Base-by-base conservation (phyloP, 1,140 invertebrate genomes). In the Hycleus cichorii region DNA sequence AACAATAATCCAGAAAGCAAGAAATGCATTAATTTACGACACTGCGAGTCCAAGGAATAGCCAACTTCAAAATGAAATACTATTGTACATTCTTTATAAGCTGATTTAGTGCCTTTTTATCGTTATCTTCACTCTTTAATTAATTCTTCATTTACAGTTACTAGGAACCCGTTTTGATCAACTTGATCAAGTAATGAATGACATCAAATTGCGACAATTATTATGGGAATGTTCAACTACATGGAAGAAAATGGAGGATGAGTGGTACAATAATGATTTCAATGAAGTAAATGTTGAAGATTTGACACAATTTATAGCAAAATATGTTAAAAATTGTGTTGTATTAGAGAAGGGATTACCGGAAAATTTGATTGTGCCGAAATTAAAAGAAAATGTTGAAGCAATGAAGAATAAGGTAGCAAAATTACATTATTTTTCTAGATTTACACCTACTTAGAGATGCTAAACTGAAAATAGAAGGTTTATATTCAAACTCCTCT, bases 261-360 rank as follows among this genome's bases (percentile, higher is more conserved):
- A 80, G 44, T 88, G 88, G 88, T 83, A 82, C 32, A 74, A 75
- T 7, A 70, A 72, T 3, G 79, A 86, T 12, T 92, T 93, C 69
- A 77, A 83, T 44, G 80, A 76, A 0, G 70, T 93, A 1, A 79
- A 87, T 63, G 78, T 88, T 0, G 88, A 90, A 39, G 82, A 88
- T 2, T 81, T 93, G 71, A 80, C 76, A 49, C 75, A 75, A n/a
- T 81, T 77, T 51, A 87, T 80, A 46, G 81, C 76, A 58, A 85
- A 77, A 70, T 88, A 80, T 73, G 72, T 83, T 60, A 91, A 85
- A 78, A 88, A 84, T 70, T 79, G 87, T 58, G 79, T 82, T 65
- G 84, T 88, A 69, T 74, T 92, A 38, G 88, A 91, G 61, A 90
- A 91, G 68, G 85, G 84, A 27, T 69, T 93, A 10, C 88, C 89